Conservation (phyloP, 1,140 invertebrate genomes). For the Diplogasteroides magnus region DNA sequence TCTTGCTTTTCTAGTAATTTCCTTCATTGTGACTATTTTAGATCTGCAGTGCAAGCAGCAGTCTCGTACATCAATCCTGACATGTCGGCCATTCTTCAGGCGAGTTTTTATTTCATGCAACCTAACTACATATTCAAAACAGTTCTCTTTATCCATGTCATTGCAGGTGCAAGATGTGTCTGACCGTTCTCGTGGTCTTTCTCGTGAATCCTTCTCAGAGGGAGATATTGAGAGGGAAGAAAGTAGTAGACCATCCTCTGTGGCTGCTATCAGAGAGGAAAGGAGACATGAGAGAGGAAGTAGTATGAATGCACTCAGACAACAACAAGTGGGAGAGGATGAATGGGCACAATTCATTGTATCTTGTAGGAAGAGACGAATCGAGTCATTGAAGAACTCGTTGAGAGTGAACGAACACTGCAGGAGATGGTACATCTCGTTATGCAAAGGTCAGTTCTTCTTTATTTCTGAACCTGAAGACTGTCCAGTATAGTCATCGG, state of each 20-base stretch:
- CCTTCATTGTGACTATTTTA: no score
- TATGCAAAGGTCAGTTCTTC: no score
- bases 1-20: no score
- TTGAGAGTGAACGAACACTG: slow-evolving; percentile 23
- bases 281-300: slow-evolving; percentile 6
- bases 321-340: neutral
- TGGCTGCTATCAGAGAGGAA: slow-evolving; percentile 9
- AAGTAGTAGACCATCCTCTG: neutral
- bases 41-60: slow-evolving; percentile 16
- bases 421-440: no score
- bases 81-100: slow-evolving; percentile 24
- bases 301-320: neutral
- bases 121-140: slow-evolving; percentile 9
- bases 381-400: slow-evolving; percentile 26
- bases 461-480: no score
- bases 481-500: no score
- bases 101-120: neutral
- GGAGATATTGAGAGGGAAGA: neutral
- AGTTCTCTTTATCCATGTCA: slow-evolving; percentile 1
- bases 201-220: slow-evolving; percentile 7
- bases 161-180: slow-evolving; percentile 5
- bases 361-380: slow-evolving; percentile 16
- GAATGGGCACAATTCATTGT: no score
- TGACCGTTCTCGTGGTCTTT: slow-evolving; percentile 3
- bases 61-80: slow-evolving; percentile 24